phyloP scores from a whole-genome alignment of 2,113 vertebrate species.

The Athene noctua region DNA sequence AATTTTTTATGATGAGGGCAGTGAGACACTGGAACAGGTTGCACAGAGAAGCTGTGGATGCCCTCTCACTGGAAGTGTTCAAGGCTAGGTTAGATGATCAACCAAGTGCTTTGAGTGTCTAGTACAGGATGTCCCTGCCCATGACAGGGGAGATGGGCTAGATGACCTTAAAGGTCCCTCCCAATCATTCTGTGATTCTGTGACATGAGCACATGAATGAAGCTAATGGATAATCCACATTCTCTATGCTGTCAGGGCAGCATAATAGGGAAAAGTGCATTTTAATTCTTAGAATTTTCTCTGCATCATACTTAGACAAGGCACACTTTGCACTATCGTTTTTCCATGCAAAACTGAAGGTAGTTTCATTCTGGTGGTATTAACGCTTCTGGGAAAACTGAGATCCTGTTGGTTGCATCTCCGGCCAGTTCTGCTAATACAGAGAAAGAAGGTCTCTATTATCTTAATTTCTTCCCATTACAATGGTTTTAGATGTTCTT shows the following conservation, averaged over 20 bases:
- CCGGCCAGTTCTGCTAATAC: neutral
- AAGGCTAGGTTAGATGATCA: neutral
- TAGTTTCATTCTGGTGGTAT: neutral
- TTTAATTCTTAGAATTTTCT: neutral
- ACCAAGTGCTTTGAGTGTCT: neutral
- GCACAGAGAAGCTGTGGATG: neutral
- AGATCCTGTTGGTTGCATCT: neutral
- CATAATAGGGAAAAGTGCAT: neutral
- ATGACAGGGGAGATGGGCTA: too few species aligned
- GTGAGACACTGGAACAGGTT: neutral
- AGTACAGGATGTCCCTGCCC: neutral
- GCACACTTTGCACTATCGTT: neutral
- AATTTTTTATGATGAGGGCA: neutral
- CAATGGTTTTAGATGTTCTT: neutral
- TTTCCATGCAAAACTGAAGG: neutral
- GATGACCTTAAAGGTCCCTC: neutral
- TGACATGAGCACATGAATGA: neutral
- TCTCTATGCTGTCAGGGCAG: neutral
- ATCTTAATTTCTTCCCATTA: neutral
- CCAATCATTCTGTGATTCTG: neutral
- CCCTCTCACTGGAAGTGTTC: neutral
- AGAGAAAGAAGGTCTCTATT: neutral
- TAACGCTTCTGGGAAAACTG: neutral
- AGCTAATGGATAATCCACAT: neutral
- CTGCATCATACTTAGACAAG: neutral